Base-by-base conservation (phyloP, 1,140 invertebrate species). In the Babylonia areolata region DNA sequence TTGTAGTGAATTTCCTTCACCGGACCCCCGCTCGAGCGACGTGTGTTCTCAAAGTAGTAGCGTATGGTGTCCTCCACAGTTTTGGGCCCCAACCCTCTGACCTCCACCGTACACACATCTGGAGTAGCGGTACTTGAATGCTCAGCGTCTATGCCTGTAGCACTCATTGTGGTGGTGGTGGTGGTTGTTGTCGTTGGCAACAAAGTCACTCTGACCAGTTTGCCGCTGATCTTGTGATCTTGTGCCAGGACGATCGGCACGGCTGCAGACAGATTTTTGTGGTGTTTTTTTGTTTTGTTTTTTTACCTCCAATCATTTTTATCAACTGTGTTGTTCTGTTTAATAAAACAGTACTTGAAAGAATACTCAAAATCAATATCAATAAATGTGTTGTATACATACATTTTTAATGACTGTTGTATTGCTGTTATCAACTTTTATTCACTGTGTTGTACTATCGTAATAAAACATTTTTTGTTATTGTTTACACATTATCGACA, bases 31-130 rank as follows among this genome's bases (percentile, higher is more conserved):
- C 88, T 87, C 33, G 83, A 87, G 28, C 86, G 86, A 33, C 84
- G 77, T 23, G 78, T 84, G 73, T 86, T 89, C 85, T 90, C 90
- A 87, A 90, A 90, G 78, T 85, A 89, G 31, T 77, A 69, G 15
- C 23, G 20, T 20, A 85, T 40, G 33, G 58, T 80, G 1, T 85
- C 85, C 33, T 85, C 85, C 23, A 33, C 31, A 6, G 85, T 85
- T 6, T 42, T 42, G 17, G 33, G 1, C 15, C 31, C 33, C 12
- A 85, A 37, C 12, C 77, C 77, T 17, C n/a, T 28, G 5, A 85
- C 85, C 54, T 85, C 28, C 46, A 80, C 37, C 5, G 82, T 64
- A 28, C 35, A 42, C 5, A 28, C 2, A 3, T 73, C 64, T 75
- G 23, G 1, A 33, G 6, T 42, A 11, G 23, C 39, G 17, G 28